phyloP scores from a whole-genome alignment of 2,888 invertebrate species.

The Vannuccia rotundouncinata region DNA sequence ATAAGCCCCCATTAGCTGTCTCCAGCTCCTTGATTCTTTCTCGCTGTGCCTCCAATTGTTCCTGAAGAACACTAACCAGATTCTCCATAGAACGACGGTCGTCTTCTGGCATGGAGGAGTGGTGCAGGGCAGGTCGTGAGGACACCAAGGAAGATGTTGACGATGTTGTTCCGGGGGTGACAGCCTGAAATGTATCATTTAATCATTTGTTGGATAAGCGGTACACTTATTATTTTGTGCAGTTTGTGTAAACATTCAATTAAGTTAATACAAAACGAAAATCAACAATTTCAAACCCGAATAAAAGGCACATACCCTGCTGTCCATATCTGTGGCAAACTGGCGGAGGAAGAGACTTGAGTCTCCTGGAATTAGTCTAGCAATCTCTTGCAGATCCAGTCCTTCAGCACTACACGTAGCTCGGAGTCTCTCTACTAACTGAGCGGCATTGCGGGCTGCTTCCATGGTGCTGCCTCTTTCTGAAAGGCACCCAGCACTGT shows the following conservation, averaged over 20 bases:
- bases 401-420: background rate
- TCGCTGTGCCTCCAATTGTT: background rate
- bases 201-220: too few relatives aligned
- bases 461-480: background rate
- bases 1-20: background rate
- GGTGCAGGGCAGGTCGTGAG: background rate
- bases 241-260: too few relatives aligned
- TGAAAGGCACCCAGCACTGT: background rate
- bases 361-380: background rate
- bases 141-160: background rate
- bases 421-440: background rate
- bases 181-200: too few relatives aligned
- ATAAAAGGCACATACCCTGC: background rate
- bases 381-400: background rate
- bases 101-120: background rate
- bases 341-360: background rate
- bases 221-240: too few relatives aligned
- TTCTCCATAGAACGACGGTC: background rate
- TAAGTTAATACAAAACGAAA: too few relatives aligned
- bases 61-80: background rate
- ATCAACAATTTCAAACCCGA: too few relatives aligned
- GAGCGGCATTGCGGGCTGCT: background rate
- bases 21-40: conserved; percentile 5
- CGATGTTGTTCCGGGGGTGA: background rate
- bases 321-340: background rate